phyloP scores from a whole-genome alignment of 2,113 vertebrate genomes.

The Mastomys natalensis region DNA sequence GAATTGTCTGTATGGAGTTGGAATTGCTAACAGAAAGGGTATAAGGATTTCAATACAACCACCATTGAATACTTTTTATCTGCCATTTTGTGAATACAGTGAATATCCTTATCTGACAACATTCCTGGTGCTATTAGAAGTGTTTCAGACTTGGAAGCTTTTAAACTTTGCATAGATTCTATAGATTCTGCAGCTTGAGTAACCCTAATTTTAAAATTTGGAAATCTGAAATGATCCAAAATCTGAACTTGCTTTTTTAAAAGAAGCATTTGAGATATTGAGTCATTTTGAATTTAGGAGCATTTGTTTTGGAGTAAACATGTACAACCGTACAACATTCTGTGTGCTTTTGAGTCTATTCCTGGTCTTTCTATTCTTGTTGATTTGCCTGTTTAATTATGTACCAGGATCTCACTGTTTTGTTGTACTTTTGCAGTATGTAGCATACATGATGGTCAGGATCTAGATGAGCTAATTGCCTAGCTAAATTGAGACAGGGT shows the following conservation, averaged over 20 bases:
- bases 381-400: slow-evolving; percentile 40
- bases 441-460: background rate
- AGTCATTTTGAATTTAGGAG: background rate
- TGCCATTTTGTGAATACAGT: background rate
- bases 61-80: background rate
- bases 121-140: background rate
- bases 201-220: background rate
- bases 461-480: background rate
- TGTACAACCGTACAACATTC: background rate
- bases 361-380: slow-evolving; percentile 7
- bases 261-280: background rate
- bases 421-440: slow-evolving; percentile 23
- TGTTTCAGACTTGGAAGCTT: background rate
- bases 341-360: slow-evolving; percentile 33
- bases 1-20: slow-evolving; percentile 15
- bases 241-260: background rate
- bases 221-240: background rate
- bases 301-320: background rate
- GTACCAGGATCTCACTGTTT: background rate
- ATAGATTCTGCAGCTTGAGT: background rate
- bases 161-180: background rate
- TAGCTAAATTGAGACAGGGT: background rate
- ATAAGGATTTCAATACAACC: slow-evolving; percentile 16
- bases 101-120: background rate
- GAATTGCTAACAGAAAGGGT: slow-evolving; percentile 28